Percentiles rank a stretch among this genome's conserved stretches.
These are phyloP conservation scores for Labeo calbasu DNA, from an alignment of 2,797 vertebrate species.

Conservation along the genomic window DNA sequence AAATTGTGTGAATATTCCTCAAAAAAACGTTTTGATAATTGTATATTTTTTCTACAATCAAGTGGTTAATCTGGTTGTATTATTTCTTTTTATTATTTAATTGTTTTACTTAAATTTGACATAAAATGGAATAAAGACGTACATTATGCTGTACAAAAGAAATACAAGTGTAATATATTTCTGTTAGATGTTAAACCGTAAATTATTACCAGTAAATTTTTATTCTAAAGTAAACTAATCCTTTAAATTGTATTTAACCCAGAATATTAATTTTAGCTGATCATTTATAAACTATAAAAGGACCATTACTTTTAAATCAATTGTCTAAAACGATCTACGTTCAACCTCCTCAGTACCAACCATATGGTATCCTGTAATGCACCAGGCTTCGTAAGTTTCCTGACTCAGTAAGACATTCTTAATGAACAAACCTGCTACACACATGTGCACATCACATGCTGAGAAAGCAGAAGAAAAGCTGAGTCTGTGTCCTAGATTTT, in stretches of 20 bases:
- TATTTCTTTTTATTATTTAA: too few relatives aligned
- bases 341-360: not conserved
- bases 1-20: too few relatives aligned
- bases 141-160: too few relatives aligned
- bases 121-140: too few relatives aligned
- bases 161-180: too few relatives aligned
- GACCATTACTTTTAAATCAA: not conserved
- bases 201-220: not conserved
- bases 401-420: constrained; percentile 11
- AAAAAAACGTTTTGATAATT: too few relatives aligned
- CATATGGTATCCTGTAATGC: not conserved
- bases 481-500: constrained; percentile 37
- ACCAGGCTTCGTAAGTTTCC: constrained; percentile 1
- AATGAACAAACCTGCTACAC: constrained; percentile 5
- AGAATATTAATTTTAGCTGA: not conserved
- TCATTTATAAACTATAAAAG: not conserved
- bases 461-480: constrained; percentile 18
- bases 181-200: too few relatives aligned
- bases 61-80: too few relatives aligned
- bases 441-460: constrained; percentile 4
- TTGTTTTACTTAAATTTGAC: too few relatives aligned
- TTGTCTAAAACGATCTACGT: not conserved
- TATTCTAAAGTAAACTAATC: not conserved
- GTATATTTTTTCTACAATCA: too few relatives aligned
- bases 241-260: not conserved